These are phyloP conservation scores for Brenthis hecate DNA, from an alignment of 2,888 invertebrate genomes.

Conservation along the genomic window DNA sequence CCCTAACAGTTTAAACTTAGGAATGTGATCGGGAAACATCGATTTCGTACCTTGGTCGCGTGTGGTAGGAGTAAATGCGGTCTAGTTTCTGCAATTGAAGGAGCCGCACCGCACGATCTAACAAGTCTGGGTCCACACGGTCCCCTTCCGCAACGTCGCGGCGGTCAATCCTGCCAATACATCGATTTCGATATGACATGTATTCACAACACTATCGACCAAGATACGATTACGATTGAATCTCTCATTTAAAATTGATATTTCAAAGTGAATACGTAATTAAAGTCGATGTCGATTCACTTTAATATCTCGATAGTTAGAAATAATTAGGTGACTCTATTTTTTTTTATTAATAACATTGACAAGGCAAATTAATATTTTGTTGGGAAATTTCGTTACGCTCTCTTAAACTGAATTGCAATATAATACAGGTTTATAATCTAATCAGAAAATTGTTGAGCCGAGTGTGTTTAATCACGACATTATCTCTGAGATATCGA, in stretches of 20 bases:
- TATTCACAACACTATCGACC: slow-evolving; percentile 64
- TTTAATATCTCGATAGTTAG: background rate
- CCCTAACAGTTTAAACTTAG: slow-evolving; percentile 13
- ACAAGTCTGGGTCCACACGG: slow-evolving; percentile 75
- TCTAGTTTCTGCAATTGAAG: slow-evolving; percentile 82
- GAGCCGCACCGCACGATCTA: slow-evolving; percentile 81
- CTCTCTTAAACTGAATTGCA: slow-evolving; percentile 27
- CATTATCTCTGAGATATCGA: slow-evolving; percentile 25
- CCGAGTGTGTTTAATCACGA: slow-evolving; percentile 32
- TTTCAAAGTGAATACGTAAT: slow-evolving; percentile 7
- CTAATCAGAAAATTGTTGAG: slow-evolving; percentile 32
- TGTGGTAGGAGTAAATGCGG: slow-evolving; percentile 83
- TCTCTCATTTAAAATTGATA: background rate
- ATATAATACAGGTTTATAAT: slow-evolving; percentile 30
- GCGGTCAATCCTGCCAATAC: slow-evolving; percentile 80
- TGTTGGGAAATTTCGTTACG: slow-evolving; percentile 14
- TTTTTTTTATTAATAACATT: slow-evolving; percentile 1
- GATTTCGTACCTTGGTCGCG: slow-evolving; percentile 83
- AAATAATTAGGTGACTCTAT: background rate
- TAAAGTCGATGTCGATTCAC: slow-evolving; percentile 11
- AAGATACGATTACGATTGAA: slow-evolving; percentile 55
- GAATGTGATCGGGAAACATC: slow-evolving; percentile 59
- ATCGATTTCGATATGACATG: slow-evolving; percentile 70
- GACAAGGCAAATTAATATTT: background rate
- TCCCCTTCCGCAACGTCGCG: slow-evolving; percentile 72